Base-by-base conservation (phyloP, 1,140 invertebrate genomes). In the Brachionus manjavacas region DNA sequence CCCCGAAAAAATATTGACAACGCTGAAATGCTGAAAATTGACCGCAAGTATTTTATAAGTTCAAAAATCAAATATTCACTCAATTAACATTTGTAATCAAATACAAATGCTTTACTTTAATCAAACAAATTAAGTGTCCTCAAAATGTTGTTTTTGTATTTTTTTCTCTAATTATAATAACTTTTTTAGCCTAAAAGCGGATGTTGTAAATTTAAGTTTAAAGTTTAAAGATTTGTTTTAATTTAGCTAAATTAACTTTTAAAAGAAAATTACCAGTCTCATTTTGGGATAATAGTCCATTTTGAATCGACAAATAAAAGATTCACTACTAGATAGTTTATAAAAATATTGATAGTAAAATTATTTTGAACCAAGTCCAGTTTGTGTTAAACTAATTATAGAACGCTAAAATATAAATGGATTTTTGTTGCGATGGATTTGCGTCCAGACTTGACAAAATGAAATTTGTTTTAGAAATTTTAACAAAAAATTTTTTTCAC, bases 41-140 rank as follows among this genome's bases (percentile, higher is more conserved):
- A 60, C 20, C 20, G 52, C 23, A 23, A 60, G 16, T 60, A n/a
- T 25, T 60, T 60, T 9, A 20, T 60, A 60, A 20, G 52, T 20
- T 60, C 16, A 60, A 60, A 23, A 25, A 60, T 4, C 16, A 60
- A 60, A 60, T 60, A 60, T 60, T 60, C 52, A 60, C 52, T 60
- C 52, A 60, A 60, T 60, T 60, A 60, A 60, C 52, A 60, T 60
- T 60, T 60, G 52, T 60, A 60, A 60, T 60, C 52, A 60, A 60
- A 60, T 60, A 60, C 52, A 60, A 60, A 60, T 60, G 52, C 52
- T 60, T 60, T 60, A 23, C n/a, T 60, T 60, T 60, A 60, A 60
- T 9, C 16, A 20, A 60, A 60, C 20, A 60, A 60, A 20, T 60
- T 23, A 60, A 60, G 16, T 60, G 52, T 60, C 52, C 52, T 60